phyloP scores from a whole-genome alignment of 2,888 invertebrate species.

The Mimumesa dahlbomi region DNA sequence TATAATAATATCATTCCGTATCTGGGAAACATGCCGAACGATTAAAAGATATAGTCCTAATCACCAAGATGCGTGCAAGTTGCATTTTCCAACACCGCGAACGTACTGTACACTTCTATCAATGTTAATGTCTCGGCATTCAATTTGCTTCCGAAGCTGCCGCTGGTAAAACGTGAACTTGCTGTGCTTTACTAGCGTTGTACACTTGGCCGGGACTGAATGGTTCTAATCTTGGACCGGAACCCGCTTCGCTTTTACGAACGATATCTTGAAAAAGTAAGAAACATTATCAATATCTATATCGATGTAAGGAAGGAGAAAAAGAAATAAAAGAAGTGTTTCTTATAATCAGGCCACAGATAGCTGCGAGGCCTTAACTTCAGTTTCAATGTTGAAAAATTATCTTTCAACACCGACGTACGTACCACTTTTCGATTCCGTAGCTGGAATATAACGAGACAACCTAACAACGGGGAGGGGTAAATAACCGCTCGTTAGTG shows the following conservation, averaged over 20 bases:
- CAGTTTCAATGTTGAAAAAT: no score
- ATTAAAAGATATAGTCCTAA: constrained; percentile 22
- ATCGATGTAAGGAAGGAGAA: no score
- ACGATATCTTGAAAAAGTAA: constrained; percentile 76
- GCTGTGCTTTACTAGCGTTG: constrained; percentile 94
- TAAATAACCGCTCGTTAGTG: constrained; percentile 93
- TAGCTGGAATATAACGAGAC: constrained; percentile 93
- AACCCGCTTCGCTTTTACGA: constrained; percentile 80
- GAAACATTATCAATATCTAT: constrained; percentile 35
- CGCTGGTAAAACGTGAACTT: constrained; percentile 90
- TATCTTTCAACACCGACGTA: constrained; percentile 26
- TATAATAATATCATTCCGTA: constrained; percentile 28
- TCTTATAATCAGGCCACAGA: no score
- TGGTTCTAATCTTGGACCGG: constrained; percentile 91
- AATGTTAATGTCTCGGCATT: constrained; percentile 45
- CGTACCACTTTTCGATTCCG: constrained; percentile 79
- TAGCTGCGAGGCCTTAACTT: no score
- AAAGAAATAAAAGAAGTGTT: no score
- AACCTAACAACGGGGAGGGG: constrained; percentile 93
- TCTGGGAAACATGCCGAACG: constrained; percentile 19
- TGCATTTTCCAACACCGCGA: constrained; percentile 28
- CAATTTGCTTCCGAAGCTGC: constrained; percentile 71
- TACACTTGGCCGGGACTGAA: constrained; percentile 96
- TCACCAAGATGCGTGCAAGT: constrained; percentile 25
- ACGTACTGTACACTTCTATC: constrained; percentile 26